A percentile compares a stretch with the other conserved stretches of the same genome.
phyloP scores from a whole-genome alignment of 2,797 vertebrate species.

The Alectoris magna region DNA sequence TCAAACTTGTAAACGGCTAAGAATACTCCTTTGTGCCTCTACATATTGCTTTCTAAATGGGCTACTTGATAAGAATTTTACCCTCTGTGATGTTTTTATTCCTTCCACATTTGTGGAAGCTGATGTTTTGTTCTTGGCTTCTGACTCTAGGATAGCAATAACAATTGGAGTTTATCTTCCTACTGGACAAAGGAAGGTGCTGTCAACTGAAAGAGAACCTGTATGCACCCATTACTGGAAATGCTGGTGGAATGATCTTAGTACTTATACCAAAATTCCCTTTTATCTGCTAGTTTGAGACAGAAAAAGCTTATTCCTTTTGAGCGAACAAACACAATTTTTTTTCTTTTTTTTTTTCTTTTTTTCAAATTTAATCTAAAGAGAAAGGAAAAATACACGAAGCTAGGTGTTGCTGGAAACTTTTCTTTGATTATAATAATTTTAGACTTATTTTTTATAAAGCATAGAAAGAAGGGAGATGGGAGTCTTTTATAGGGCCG shows the following conservation, averaged over 20 bases:
- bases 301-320: not conserved
- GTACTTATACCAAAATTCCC: accelerated
- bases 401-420: not conserved
- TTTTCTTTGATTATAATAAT: not conserved
- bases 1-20: not conserved
- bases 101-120: not conserved
- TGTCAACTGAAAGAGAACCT: not conserved
- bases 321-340: accelerated
- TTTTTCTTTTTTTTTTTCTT: not conserved
- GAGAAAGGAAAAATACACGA: not conserved
- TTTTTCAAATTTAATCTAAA: not conserved
- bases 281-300: not conserved
- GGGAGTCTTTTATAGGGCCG: not conserved
- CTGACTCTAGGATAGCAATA: not conserved
- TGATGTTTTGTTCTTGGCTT: not conserved
- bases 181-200: not conserved
- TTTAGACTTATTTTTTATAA: not conserved
- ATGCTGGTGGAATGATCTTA: accelerated
- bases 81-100: not conserved
- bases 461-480: not conserved
- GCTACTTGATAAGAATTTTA: not conserved
- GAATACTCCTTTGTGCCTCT: not conserved
- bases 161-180: not conserved
- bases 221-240: accelerated
- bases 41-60: not conserved